Conservation (phyloP, 2,888 invertebrate species). For the Isoperla grammatica region DNA sequence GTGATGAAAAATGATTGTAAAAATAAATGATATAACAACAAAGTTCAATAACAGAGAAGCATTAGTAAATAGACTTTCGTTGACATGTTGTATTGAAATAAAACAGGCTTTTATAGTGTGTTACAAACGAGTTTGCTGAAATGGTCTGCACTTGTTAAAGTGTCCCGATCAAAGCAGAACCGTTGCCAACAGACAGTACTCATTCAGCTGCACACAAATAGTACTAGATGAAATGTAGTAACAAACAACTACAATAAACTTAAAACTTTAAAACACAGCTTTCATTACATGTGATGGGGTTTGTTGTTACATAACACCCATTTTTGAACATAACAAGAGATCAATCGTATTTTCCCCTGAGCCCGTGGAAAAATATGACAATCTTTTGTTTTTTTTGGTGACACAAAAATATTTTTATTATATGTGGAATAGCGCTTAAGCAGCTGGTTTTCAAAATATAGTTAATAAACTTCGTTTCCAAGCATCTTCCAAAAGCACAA, state of each 20-base stretch:
- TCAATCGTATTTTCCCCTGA: conserved; percentile 38
- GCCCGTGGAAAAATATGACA: conserved; percentile 38
- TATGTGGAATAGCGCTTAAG: conserved; percentile 19
- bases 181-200: neutral
- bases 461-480: conserved; percentile 9
- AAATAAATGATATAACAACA: conserved; percentile 22
- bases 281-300: neutral
- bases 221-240: neutral
- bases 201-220: neutral
- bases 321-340: conserved; percentile 24
- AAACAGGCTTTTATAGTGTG: no score
- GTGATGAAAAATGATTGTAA: conserved; percentile 18
- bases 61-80: conserved; percentile 23
- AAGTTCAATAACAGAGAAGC: conserved; percentile 14
- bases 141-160: conserved; percentile 6
- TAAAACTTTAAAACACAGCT: neutral
- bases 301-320: conserved; percentile 8
- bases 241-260: conserved; percentile 7
- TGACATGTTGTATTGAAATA: conserved; percentile 1
- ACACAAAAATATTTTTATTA: conserved; percentile 14
- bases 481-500: conserved; percentile 10
- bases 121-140: conserved; percentile 16
- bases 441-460: conserved; percentile 3
- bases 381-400: conserved; percentile 32
- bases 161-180: neutral